These are phyloP conservation scores for Heliconius ismenius DNA, from an alignment of 2,888 invertebrate species.

Conservation along the genomic window DNA sequence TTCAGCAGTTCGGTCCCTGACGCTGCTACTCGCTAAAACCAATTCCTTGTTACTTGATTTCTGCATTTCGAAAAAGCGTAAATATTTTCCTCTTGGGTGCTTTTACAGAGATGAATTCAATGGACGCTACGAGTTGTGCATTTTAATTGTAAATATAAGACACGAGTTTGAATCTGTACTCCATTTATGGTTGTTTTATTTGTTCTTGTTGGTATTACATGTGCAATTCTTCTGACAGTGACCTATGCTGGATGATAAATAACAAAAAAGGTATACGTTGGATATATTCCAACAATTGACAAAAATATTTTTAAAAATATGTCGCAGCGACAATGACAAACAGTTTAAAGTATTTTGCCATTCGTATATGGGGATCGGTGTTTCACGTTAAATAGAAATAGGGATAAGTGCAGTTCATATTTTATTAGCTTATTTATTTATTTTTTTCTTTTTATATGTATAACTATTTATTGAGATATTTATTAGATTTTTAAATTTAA, in stretches of 20 bases:
- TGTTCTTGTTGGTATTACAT: constrained; percentile 44
- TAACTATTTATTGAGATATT: background rate
- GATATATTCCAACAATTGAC: constrained; percentile 51
- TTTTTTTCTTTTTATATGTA: background rate
- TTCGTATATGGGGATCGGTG: constrained; percentile 40
- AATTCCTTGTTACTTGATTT: constrained; percentile 81
- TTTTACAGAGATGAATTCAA: constrained; percentile 72
- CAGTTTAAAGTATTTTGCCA: constrained; percentile 45
- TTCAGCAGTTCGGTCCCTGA: constrained; percentile 70
- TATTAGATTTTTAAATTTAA: background rate
- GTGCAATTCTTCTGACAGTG: constrained; percentile 51
- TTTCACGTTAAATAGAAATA: constrained; percentile 36
- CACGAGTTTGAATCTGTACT: constrained; percentile 26
- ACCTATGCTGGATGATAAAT: constrained; percentile 51
- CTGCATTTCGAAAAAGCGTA: constrained; percentile 81
- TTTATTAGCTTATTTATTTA: constrained; percentile 27
- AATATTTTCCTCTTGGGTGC: constrained; percentile 79
- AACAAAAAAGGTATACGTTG: constrained; percentile 50
- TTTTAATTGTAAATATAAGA: constrained; percentile 59
- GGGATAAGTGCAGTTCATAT: constrained; percentile 34
- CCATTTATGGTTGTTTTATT: constrained; percentile 42
- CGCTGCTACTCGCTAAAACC: constrained; percentile 77
- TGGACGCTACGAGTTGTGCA: constrained; percentile 64
- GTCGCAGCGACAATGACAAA: constrained; percentile 47
- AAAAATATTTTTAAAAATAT: constrained; percentile 50